A percentile compares a stretch with the other conserved stretches of the same genome.
Evolutionary conservation across 2,888 invertebrate species (phyloP).

Genomic region (Rhagonycha lutea): DNA sequence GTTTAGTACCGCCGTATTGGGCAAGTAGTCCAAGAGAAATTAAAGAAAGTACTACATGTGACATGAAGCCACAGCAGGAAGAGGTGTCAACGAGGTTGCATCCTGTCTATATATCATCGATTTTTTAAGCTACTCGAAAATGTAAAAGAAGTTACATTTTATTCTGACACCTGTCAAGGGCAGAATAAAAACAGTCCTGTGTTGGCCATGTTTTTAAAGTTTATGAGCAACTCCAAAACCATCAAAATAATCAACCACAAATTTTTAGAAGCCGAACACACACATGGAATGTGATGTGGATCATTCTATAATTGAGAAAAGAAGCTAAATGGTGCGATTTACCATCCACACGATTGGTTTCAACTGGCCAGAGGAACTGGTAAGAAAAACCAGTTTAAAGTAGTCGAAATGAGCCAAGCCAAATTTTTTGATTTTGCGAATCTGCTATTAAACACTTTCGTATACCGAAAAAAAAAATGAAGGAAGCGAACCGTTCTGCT

Average conservation of each 20-base stretch:
- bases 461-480: not conserved
- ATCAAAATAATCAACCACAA: not conserved
- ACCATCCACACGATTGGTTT: not conserved
- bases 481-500: not conserved
- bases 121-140: not conserved
- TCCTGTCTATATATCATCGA: not conserved
- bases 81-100: not conserved
- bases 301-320: too few species aligned
- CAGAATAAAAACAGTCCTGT: not conserved
- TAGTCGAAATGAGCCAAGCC: not conserved
- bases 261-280: not conserved
- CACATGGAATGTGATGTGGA: too few species aligned
- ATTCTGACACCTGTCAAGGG: not conserved
- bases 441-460: not conserved
- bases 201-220: not conserved
- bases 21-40: too few species aligned
- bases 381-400: not conserved
- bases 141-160: not conserved
- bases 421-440: not conserved
- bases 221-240: not conserved
- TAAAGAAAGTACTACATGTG: too few species aligned
- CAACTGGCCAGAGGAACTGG: not conserved
- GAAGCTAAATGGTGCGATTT: not conserved
- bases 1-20: too few species aligned
- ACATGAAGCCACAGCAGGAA: not conserved